Evolutionary conservation across 2,888 invertebrate species (phyloP).

Genomic region (Balanococcus diminutus): DNA sequence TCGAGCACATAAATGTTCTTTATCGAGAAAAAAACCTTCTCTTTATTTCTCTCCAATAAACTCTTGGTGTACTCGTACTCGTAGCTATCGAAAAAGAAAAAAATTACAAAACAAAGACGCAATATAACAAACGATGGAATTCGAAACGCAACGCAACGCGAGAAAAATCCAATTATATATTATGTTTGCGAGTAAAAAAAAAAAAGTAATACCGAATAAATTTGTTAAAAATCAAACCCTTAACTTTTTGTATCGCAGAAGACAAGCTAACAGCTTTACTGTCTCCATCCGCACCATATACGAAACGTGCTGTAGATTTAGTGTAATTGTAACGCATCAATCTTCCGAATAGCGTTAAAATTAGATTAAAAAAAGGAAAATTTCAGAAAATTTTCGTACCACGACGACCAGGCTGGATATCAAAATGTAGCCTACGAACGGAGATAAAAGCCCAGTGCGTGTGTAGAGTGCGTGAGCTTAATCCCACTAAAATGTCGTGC

Average conservation of each 20-base stretch:
- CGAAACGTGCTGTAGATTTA: background rate
- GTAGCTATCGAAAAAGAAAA: background rate
- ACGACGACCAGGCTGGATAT: background rate
- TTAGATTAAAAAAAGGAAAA: background rate
- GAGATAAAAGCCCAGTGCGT: background rate
- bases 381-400: background rate
- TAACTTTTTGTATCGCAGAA: background rate
- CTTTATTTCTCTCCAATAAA: background rate
- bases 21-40: background rate
- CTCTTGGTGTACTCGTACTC: background rate
- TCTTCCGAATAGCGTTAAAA: background rate
- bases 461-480: background rate
- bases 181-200: background rate
- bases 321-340: background rate
- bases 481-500: background rate
- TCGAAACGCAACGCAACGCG: background rate
- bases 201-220: background rate
- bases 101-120: background rate
- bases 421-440: background rate
- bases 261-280: background rate
- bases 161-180: constrained; percentile 4
- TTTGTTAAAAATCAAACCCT: background rate
- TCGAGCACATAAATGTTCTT: constrained; percentile 11
- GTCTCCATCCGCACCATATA: background rate
- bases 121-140: background rate